These are phyloP conservation scores for Caenorhabditis becei DNA, from an alignment of 2,888 invertebrate genomes.

Conservation along the genomic window DNA sequence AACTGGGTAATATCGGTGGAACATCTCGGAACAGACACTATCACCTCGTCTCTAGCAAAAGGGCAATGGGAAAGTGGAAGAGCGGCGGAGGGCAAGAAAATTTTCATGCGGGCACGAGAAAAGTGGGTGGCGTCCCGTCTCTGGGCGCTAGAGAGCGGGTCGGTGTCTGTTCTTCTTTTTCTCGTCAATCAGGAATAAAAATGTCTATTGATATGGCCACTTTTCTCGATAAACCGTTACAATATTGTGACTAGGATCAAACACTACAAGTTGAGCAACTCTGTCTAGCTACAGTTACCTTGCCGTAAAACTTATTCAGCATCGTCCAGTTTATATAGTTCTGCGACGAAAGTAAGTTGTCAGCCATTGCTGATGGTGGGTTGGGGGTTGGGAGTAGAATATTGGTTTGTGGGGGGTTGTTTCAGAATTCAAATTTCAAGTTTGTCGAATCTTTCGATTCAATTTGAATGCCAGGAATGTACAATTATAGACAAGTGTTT, in stretches of 20 bases:
- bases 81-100: conserved; percentile 15
- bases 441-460: no score
- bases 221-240: conserved; percentile 16
- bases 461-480: no score
- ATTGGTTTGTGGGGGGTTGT: background rate
- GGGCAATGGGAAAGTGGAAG: conserved; percentile 38
- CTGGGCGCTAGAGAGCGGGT: conserved; percentile 14
- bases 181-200: conserved; percentile 25
- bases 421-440: conserved; percentile 29
- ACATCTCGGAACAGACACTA: conserved; percentile 20
- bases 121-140: conserved; percentile 55
- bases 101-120: conserved; percentile 53
- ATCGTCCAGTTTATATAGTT: conserved; percentile 75
- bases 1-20: background rate
- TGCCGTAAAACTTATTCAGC: conserved; percentile 73
- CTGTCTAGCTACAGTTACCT: conserved; percentile 51
- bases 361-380: conserved; percentile 57
- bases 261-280: conserved; percentile 11
- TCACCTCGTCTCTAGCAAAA: conserved; percentile 33
- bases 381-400: conserved; percentile 21
- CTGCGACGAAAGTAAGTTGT: conserved; percentile 70
- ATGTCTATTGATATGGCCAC: conserved; percentile 28
- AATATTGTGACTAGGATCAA: conserved; percentile 5
- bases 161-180: conserved; percentile 34
- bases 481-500: conserved; percentile 47